A percentile compares a stretch with the other conserved stretches of the same genome.
Conservation (phyloP, 2,888 invertebrate species). For the Oegoconia quadripuncta region DNA sequence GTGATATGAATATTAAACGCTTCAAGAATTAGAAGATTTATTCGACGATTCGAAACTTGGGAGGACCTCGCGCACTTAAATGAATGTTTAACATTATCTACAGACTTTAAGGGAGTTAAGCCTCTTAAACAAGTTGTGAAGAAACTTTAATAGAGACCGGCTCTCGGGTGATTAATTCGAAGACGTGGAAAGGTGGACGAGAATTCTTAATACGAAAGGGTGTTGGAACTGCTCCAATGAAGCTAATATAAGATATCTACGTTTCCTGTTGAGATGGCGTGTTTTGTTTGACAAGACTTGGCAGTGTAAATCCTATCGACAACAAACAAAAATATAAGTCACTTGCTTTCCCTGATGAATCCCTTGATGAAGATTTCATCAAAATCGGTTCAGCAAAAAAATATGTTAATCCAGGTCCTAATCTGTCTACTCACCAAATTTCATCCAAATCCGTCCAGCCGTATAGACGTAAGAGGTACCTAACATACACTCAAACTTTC, state of each 20-base stretch:
- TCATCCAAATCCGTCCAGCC: no score
- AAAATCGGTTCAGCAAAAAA: no score
- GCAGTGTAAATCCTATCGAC: no score
- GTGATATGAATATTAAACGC: constrained; percentile 79
- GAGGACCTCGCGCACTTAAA: constrained; percentile 63
- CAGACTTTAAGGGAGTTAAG: constrained; percentile 69
- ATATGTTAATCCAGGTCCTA: no score
- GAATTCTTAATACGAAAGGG: constrained; percentile 73
- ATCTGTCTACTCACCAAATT: no score
- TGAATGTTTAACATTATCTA: constrained; percentile 79
- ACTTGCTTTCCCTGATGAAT: no score
- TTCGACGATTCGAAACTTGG: constrained; percentile 68
- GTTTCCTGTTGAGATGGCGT: not conserved
- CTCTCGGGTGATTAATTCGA: constrained; percentile 75
- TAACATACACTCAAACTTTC: no score
- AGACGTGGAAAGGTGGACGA: constrained; percentile 66
- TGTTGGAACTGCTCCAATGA: constrained; percentile 17
- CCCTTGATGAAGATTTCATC: no score
- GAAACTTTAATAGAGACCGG: constrained; percentile 75
- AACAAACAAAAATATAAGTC: no score
- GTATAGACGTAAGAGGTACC: no score
- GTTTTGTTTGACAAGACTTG: constrained; percentile 1
- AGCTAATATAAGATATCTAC: not conserved
- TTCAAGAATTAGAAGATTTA: constrained; percentile 76
- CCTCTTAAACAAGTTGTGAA: constrained; percentile 71